Evolutionary conservation across 2,113 vertebrate species (phyloP).

Genomic region (Eulemur macaco): DNA sequence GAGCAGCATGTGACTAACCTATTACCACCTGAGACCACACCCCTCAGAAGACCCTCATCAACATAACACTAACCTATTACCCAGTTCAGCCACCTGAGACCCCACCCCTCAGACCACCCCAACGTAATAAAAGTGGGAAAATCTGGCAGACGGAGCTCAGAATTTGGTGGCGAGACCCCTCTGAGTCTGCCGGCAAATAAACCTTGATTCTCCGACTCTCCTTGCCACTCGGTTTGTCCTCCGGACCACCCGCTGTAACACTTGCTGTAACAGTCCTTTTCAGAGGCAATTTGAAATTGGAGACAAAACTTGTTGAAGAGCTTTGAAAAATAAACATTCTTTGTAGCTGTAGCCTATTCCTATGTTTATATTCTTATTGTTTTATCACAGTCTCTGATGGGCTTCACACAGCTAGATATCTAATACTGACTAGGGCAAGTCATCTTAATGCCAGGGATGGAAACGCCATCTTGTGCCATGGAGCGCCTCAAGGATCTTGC

Average conservation of each 20-base stretch:
- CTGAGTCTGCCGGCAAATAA: too few species aligned
- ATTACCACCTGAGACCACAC: too few species aligned
- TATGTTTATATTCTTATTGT: not conserved
- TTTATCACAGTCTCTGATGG: not conserved
- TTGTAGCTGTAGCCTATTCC: not conserved
- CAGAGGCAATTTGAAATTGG: not conserved
- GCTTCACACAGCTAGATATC: not conserved
- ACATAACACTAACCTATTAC: too few species aligned
- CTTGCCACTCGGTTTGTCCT: too few species aligned
- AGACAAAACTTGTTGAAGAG: not conserved
- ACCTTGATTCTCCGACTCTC: too few species aligned
- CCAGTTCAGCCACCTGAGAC: too few species aligned
- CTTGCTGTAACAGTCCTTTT: not conserved
- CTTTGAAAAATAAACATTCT: not conserved
- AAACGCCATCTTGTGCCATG: not conserved
- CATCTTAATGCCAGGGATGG: not conserved
- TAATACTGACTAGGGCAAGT: not conserved
- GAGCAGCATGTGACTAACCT: not conserved
- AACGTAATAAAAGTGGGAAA: too few species aligned
- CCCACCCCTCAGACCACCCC: too few species aligned
- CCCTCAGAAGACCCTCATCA: too few species aligned
- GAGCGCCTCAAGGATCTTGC: not conserved
- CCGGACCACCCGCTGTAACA: fast-evolving
- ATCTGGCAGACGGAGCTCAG: too few species aligned
- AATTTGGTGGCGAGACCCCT: too few species aligned